Base-by-base conservation (phyloP, 2,888 invertebrate genomes). In the Drosophila mimica region DNA sequence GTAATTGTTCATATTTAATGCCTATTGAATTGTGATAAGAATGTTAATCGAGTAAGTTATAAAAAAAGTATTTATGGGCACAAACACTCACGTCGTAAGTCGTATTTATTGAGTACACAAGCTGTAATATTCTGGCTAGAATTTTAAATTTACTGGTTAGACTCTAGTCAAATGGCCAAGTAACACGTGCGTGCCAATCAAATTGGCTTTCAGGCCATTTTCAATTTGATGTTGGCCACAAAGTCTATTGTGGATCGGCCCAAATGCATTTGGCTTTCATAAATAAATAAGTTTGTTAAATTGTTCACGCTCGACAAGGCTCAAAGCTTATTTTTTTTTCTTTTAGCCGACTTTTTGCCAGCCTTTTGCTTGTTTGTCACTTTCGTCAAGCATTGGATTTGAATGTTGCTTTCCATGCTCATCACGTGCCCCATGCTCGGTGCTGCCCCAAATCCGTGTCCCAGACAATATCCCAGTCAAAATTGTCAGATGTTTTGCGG, bases 231-330 rank as follows among this genome's bases (percentile, higher is more conserved):
- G 70, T 80, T 70, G 59, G 72, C 65, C 89, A 81, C 72, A 89
- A 67, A 72, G 58, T 70, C 59, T 52, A 69, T 74, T 82, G 89
- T 76, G 68, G 31, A 58, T 67, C 54, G 60, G 65, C 70, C 69
- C 69, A 85, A 90, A 71, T 85, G 89, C 84, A 83, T 78, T 86
- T 81, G 75, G 61, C 62, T 73, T 76, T 90, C 82, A 85, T 85
- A 85, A 85, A 85, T 85, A 85, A 90, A 89, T 81, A 89, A 74
- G 82, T 73, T 79, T 83, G 74, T 83, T 87, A 89, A 85, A 85
- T 83, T 89, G 88, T 81, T 71, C 82, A 75, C 65, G 84, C 58
- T 76, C 59, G 66, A 68, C 28, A 64, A 64, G 59, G 62, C 61
- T 58, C 30, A 43, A 31, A 36, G 3, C 60, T 7, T 25, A 25